These are phyloP conservation scores for Drosophila greeni DNA, from an alignment of 2,888 invertebrate species.

Conservation along the genomic window DNA sequence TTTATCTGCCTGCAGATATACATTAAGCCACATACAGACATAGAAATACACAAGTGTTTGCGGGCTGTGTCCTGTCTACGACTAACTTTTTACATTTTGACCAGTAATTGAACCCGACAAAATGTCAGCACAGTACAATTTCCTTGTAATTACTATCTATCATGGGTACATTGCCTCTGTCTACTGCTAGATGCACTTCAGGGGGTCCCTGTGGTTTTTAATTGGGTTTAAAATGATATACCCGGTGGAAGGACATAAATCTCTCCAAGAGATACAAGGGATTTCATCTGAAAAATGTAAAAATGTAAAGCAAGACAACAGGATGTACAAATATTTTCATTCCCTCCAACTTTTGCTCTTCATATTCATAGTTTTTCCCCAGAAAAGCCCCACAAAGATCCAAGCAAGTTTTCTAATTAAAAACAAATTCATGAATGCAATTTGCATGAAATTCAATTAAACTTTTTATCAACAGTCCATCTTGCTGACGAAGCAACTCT, in stretches of 20 bases:
- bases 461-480: slow-evolving; percentile 54
- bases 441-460: slow-evolving; percentile 70
- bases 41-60: slow-evolving; percentile 12
- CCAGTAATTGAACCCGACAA: slow-evolving; percentile 59
- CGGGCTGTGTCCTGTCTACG: not conserved
- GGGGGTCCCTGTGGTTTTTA: slow-evolving; percentile 22
- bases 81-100: slow-evolving; percentile 54
- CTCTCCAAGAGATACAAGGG: not conserved
- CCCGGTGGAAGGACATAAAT: slow-evolving; percentile 15
- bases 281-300: slow-evolving; percentile 14
- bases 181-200: slow-evolving; percentile 1
- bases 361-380: slow-evolving; percentile 29
- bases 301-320: not conserved
- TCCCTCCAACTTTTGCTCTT: slow-evolving; percentile 1
- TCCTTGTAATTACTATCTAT: slow-evolving; percentile 56
- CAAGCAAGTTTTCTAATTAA: slow-evolving; percentile 60
- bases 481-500: slow-evolving; percentile 1
- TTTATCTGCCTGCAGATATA: slow-evolving; percentile 44
- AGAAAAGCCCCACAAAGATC: slow-evolving; percentile 1
- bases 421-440: slow-evolving; percentile 56
- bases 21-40: not conserved
- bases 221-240: slow-evolving; percentile 21
- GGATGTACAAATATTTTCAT: slow-evolving; percentile 16
- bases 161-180: slow-evolving; percentile 35
- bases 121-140: slow-evolving; percentile 54